Conservation (phyloP, 2,113 vertebrate genomes). For the Urocynchramus pylzowi region DNA sequence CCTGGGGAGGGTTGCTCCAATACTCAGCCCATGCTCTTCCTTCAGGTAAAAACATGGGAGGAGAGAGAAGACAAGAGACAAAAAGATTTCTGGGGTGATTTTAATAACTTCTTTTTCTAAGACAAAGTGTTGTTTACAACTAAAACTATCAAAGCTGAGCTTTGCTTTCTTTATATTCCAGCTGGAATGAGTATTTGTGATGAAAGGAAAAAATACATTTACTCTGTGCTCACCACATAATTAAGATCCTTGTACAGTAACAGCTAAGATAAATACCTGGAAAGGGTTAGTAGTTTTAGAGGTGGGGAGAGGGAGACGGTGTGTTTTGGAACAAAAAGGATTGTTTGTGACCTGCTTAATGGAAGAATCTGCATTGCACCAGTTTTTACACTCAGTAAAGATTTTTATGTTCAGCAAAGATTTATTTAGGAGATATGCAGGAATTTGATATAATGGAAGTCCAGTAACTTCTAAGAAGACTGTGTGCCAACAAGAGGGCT, state of each 20-base stretch:
- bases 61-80: neutral
- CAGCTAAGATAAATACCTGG: neutral
- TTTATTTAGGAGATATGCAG: neutral
- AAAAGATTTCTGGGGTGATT: neutral
- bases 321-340: neutral
- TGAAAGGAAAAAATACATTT: neutral
- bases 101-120: neutral
- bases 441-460: neutral
- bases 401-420: neutral
- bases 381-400: neutral
- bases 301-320: neutral
- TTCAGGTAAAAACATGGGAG: slow-evolving; percentile 14
- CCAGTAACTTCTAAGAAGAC: neutral
- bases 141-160: neutral
- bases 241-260: neutral
- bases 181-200: neutral
- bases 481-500: neutral
- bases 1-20: neutral
- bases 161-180: neutral
- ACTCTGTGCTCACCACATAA: neutral
- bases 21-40: neutral
- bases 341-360: neutral
- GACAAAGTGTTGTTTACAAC: neutral
- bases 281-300: neutral
- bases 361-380: slow-evolving; percentile 7